phyloP scores from a whole-genome alignment of 2,888 invertebrate species.

The Cactoblastis cactorum region DNA sequence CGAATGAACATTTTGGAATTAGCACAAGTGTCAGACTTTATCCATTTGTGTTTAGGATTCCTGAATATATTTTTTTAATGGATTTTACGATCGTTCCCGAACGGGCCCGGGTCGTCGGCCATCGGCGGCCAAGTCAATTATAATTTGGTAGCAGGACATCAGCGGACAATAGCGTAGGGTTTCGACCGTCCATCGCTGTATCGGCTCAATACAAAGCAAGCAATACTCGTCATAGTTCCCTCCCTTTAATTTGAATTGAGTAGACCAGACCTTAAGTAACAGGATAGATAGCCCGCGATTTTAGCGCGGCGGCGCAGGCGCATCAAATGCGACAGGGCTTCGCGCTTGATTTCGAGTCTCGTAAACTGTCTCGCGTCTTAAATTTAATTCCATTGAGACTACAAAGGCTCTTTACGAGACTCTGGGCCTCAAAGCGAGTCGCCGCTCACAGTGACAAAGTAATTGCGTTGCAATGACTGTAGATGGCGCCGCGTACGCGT shows the following conservation, averaged over 20 bases:
- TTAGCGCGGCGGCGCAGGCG: slow-evolving; percentile 26
- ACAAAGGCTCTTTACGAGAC: not conserved
- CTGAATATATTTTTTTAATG: slow-evolving; percentile 54
- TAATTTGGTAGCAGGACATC: slow-evolving; percentile 12
- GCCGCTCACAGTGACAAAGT: not conserved
- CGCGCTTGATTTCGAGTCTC: not conserved
- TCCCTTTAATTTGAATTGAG: slow-evolving; percentile 14
- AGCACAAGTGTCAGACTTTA: slow-evolving; percentile 35
- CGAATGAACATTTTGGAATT: slow-evolving; percentile 41
- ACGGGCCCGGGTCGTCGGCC: slow-evolving; percentile 7
- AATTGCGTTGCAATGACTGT: not conserved
- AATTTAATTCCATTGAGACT: not conserved
- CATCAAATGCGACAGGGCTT: slow-evolving; percentile 28
- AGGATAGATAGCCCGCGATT: slow-evolving; percentile 1
- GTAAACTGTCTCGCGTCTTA: not conserved
- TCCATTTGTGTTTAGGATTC: slow-evolving; percentile 47
- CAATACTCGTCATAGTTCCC: slow-evolving; percentile 25
- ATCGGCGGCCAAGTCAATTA: slow-evolving; percentile 20
- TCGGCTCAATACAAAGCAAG: slow-evolving; percentile 29
- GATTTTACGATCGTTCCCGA: slow-evolving; percentile 40
- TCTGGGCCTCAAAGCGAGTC: not conserved
- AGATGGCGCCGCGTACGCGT: slow-evolving; percentile 33
- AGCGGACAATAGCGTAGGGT: slow-evolving; percentile 19
- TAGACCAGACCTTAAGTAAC: slow-evolving; percentile 11
- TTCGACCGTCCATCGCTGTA: slow-evolving; percentile 25